Base-by-base conservation (phyloP, 1,140 invertebrate species). In the Magallana gigas region DNA sequence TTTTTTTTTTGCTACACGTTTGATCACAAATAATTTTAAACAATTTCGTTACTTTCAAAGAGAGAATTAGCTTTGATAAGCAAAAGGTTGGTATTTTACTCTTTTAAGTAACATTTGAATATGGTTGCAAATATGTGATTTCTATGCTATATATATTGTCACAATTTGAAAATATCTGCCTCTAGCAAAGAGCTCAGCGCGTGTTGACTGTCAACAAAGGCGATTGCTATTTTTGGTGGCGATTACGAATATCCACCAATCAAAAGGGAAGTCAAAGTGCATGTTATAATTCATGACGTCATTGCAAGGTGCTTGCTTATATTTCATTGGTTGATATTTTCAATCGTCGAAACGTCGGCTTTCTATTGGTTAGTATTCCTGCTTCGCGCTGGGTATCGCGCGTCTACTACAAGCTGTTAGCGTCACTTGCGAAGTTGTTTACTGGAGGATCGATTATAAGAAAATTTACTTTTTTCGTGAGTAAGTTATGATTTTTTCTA, bases 161-260 rank as follows among this genome's bases (percentile, higher is more conserved):
- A 5, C 36, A 48, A 48, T 48, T 48, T 48, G 36, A 48, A 48
- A 48, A 48, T 48, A 48, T 48, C 36, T 48, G 36, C 36, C 36
- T 48, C 0, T 48, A 48, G 36, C 36, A 48, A 48, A 48, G 1
- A 48, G 81, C 57, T 56, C 48, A 29, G 23, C 76, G 57, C 68
- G 85, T 81, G 80, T 57, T 58, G 29, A 84, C 57, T 23, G 76
- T 81, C 58, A 81, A 86, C 76, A 86, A 60, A 86, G 80, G 12
- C 57, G 59, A n/a, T 81, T 81, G 57, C 85, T 86, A 86, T 86
- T 86, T 86, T 86, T 86, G 85, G 85, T 86, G 60, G 58, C 58
- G 64, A 58, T 59, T 58, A 59, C 57, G 11, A 11, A 23, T 48
- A 57, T 36, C 18, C 36, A 57, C 85, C 85, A 86, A 86, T 86